Base-by-base conservation (phyloP, 2,888 invertebrate genomes). In the Scaptomyza polygonia region DNA sequence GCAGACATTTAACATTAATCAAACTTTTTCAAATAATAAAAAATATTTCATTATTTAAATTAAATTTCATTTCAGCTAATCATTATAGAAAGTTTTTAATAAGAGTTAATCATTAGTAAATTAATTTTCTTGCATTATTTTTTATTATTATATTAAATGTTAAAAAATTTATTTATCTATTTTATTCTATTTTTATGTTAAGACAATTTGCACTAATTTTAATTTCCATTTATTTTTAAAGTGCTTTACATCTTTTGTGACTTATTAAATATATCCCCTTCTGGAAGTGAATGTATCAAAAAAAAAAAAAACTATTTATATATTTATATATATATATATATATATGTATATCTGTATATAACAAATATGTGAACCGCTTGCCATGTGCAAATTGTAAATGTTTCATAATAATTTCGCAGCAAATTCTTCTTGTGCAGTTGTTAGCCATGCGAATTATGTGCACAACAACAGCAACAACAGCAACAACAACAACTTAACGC, bases 361-460 rank as follows among this genome's bases (percentile, higher is more conserved):
- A 57, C 47, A 57, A 51, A 58, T 58, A 64, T 74, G 68, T 63
- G 52, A 62, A 43, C 30, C 73, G 49, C 61, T 69, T 64, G 56
- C 70, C 57, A 75, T 75, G 76, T 73, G 73, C 70, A 73, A 68
- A 75, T 75, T 73, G 75, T 79, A 70, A 66, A 78, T 74, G 69
- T 74, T 76, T 76, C 70, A 66, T 75, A 78, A 78, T 78, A 74
- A 74, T 76, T 76, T 76, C 55, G 32, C 49, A 59, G 56, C 62
- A 74, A 78, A 76, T 78, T 78, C 75, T 78, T 69, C 70, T 66
- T 59, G 62, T 45, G 63, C 66, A 66, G 66, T 76, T 78, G 75
- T 76, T 75, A 73, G 78, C 73, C 68, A 73, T 77, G 77, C 69
- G 68, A 77, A 75, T 68, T 75, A 68, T 75, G 73, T 57, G 51